Evolutionary conservation across 2,888 invertebrate species (phyloP).

Genomic region (Cryptophagus acutangulus): DNA sequence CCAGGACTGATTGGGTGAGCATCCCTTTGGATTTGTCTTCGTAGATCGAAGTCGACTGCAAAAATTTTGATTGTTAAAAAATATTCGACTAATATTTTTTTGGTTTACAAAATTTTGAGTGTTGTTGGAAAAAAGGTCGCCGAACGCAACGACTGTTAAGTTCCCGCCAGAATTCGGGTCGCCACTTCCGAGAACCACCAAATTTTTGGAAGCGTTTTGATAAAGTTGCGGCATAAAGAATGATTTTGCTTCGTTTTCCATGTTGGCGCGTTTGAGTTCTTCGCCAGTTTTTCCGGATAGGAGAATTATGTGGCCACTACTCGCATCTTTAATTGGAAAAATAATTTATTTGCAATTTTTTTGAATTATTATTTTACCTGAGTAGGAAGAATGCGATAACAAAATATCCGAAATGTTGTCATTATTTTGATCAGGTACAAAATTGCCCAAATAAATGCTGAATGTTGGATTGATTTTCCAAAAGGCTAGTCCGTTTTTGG

Average conservation of each 20-base stretch:
- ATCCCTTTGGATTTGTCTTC: slow-evolving; percentile 61
- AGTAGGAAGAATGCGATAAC: slow-evolving; percentile 57
- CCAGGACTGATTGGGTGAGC: slow-evolving; percentile 61
- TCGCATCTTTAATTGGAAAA: slow-evolving; percentile 20
- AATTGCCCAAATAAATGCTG: slow-evolving; percentile 66
- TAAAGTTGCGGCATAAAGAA: slow-evolving; percentile 68
- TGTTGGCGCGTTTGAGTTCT: slow-evolving; percentile 56
- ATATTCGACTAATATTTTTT: slow-evolving; percentile 2
- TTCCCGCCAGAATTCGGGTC: slow-evolving; percentile 68
- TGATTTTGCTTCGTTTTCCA: slow-evolving; percentile 63
- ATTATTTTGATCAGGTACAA: slow-evolving; percentile 63
- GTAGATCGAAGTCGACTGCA: slow-evolving; percentile 48
- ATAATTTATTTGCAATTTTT: background rate
- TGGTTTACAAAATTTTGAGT: background rate
- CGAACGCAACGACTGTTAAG: slow-evolving; percentile 60
- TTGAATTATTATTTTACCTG: slow-evolving; percentile 20
- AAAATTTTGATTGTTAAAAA: background rate
- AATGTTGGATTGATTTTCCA: slow-evolving; percentile 52
- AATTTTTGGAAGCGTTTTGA: slow-evolving; percentile 57
- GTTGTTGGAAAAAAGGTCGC: slow-evolving; percentile 45
- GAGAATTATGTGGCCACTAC: slow-evolving; percentile 60
- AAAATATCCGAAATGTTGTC: slow-evolving; percentile 68
- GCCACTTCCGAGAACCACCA: slow-evolving; percentile 68
- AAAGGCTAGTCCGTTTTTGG: slow-evolving; percentile 60
- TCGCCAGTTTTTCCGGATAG: slow-evolving; percentile 67